Percentiles rank a stretch among this genome's conserved stretches.
phyloP scores from a whole-genome alignment of 2,888 invertebrate species.

The Tryphoninae sp. region DNA sequence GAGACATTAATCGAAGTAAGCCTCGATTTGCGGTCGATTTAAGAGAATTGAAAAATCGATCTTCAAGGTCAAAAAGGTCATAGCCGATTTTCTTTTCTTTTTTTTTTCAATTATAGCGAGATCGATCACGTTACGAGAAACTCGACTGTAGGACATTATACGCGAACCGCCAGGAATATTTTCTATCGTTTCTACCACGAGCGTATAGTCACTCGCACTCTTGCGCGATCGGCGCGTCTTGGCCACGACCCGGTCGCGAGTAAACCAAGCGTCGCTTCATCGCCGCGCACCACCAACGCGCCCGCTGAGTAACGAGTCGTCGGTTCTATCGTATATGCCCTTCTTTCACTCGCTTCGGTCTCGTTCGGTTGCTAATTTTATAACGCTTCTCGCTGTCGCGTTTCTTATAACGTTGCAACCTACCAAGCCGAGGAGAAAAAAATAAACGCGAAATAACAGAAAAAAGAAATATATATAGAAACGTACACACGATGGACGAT shows the following conservation, averaged over 20 bases:
- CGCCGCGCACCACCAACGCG: constrained; percentile 28
- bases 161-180: constrained; percentile 28
- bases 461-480: constrained; percentile 10
- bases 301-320: constrained; percentile 33
- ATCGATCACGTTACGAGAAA: constrained; percentile 11
- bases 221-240: constrained; percentile 40
- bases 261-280: constrained; percentile 23
- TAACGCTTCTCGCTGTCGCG: constrained; percentile 49
- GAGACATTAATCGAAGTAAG: too few species aligned
- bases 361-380: constrained; percentile 56
- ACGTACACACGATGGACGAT: constrained; percentile 37
- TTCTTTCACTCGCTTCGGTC: constrained; percentile 43
- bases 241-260: constrained; percentile 39
- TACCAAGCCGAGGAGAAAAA: not conserved
- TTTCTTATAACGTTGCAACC: constrained; percentile 5
- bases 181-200: constrained; percentile 27
- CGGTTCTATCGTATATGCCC: constrained; percentile 37
- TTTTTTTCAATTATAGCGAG: not conserved
- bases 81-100: not conserved
- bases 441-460: not conserved
- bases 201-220: constrained; percentile 44
- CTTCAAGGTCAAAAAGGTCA: not conserved
- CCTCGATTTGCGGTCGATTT: too few species aligned
- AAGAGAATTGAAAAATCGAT: too few species aligned
- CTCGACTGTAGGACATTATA: constrained; percentile 32